Percentiles rank a stretch among this genome's conserved stretches.
Conservation (phyloP, 2,113 vertebrate genomes). For the Rana temporaria region DNA sequence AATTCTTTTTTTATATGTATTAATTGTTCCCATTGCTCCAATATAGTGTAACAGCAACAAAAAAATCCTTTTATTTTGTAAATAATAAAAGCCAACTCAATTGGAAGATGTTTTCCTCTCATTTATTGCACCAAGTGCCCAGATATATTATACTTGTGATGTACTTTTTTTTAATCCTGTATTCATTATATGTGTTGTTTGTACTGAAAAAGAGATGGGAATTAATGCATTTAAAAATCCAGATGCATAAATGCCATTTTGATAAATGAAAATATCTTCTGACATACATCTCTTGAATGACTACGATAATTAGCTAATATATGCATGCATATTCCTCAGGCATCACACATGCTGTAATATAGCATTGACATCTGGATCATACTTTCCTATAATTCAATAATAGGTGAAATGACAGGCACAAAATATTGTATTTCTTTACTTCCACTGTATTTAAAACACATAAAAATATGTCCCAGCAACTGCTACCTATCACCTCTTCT, state of each 20-base stretch:
- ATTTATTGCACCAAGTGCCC: no score
- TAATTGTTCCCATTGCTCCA: no score
- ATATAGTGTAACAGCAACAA: no score
- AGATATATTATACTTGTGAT: no score
- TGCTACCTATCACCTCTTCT: no score
- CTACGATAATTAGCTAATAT: conserved; percentile 37
- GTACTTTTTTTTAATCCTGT: no score
- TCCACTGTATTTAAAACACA: neutral
- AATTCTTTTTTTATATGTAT: no score
- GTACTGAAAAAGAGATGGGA: neutral
- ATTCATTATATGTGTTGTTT: neutral
- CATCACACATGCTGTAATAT: conserved; percentile 36
- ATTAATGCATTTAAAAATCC: neutral
- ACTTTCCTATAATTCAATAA: neutral
- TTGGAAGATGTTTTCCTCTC: no score
- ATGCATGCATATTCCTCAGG: conserved; percentile 31
- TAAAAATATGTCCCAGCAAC: no score
- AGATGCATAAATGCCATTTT: conserved; percentile 43
- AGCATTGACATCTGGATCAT: conserved; percentile 16
- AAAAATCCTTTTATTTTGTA: no score
- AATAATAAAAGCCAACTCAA: no score
- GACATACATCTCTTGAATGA: conserved; percentile 2
- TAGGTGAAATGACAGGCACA: neutral
- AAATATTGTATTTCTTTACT: neutral
- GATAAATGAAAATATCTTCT: conserved; percentile 22